A percentile compares a stretch with the other conserved stretches of the same genome.
Evolutionary conservation across 2,113 vertebrate species (phyloP).

Genomic region (Perca flavescens): DNA sequence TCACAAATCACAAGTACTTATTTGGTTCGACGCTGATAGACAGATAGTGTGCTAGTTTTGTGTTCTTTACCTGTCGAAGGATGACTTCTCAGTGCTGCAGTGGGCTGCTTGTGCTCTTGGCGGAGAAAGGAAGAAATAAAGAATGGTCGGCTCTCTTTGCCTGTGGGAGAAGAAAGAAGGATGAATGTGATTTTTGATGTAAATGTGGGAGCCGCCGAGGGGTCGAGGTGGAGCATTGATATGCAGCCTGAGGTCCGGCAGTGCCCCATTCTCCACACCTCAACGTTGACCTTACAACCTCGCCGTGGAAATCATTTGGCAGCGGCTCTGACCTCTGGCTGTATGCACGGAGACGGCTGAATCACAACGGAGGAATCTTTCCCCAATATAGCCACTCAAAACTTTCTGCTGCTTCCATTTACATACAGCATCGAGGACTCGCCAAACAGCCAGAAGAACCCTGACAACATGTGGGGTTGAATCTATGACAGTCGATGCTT

Average conservation of each 20-base stretch:
- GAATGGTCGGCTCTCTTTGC: constrained; percentile 3
- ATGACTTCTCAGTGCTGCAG: constrained; percentile 15
- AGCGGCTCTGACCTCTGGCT: constrained; percentile 45
- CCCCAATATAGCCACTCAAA: constrained; percentile 12
- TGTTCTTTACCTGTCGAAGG: constrained; percentile 25
- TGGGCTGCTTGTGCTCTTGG: background rate
- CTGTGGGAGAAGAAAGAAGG: constrained; percentile 37
- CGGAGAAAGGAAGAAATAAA: background rate
- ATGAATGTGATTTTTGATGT: constrained; percentile 48
- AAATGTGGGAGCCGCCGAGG: constrained; percentile 55
- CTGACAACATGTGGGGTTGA: background rate
- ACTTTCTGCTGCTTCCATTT: constrained; percentile 17
- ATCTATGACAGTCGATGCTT: too few relatives aligned
- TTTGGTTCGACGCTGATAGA: background rate
- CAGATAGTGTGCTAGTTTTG: background rate
- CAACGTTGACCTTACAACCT: constrained; percentile 55
- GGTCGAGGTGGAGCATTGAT: constrained; percentile 55
- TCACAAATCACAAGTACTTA: background rate
- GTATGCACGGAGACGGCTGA: constrained; percentile 27
- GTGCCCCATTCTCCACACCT: constrained; percentile 36
- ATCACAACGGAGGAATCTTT: constrained; percentile 39
- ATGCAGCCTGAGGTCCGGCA: constrained; percentile 50
- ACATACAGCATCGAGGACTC: constrained; percentile 1
- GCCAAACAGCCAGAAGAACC: background rate
- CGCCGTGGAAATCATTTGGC: constrained; percentile 56